phyloP scores from a whole-genome alignment of 2,113 vertebrate species.

The Myotis lucifugus region DNA sequence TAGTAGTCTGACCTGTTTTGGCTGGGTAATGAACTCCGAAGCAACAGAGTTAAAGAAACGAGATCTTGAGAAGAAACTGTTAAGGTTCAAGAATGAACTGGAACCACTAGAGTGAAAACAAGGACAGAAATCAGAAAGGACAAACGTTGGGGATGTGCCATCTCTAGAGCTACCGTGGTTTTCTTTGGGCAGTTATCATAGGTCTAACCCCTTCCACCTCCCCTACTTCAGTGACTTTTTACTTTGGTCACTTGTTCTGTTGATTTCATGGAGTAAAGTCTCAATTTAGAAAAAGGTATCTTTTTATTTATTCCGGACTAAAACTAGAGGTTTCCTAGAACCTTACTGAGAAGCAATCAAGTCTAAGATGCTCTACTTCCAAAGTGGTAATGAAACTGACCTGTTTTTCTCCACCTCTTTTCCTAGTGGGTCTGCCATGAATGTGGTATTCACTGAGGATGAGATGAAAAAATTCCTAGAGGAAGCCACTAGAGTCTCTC shows the following conservation, averaged over 20 bases:
- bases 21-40: background rate
- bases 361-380: background rate
- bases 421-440: slow-evolving; percentile 96
- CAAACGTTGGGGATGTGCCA: background rate
- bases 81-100: background rate
- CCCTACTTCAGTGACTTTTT: background rate
- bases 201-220: background rate
- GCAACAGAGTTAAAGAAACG: background rate
- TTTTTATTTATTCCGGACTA: background rate
- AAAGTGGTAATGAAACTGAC: slow-evolving; percentile 47
- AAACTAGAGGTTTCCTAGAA: slow-evolving; percentile 1
- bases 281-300: background rate
- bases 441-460: slow-evolving; percentile 92
- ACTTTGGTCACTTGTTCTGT: background rate
- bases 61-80: background rate
- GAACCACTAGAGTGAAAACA: background rate
- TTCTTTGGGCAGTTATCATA: fast-evolving
- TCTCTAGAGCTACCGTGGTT: background rate
- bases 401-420: background rate
- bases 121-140: background rate
- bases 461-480: slow-evolving; percentile 97
- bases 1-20: background rate
- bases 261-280: background rate
- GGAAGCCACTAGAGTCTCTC: slow-evolving; percentile 95
- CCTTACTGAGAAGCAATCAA: background rate